These are phyloP conservation scores for Tetragnatha montana DNA, from an alignment of 2,888 invertebrate genomes.

Conservation along the genomic window DNA sequence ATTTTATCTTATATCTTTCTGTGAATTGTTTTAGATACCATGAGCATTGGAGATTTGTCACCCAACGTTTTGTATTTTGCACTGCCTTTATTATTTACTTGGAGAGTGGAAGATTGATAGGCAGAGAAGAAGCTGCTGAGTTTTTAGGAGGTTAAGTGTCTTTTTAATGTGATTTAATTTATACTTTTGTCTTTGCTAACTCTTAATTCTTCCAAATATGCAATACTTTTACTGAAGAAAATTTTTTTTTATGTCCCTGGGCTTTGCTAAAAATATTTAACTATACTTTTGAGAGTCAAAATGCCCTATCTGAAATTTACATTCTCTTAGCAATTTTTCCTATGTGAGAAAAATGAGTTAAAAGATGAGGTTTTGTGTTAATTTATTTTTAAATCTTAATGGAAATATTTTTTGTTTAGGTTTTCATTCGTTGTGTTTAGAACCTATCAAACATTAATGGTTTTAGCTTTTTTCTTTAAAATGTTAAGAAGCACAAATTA, in stretches of 20 bases:
- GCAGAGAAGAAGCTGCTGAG: conserved; percentile 85
- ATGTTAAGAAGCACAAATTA: too few relatives aligned
- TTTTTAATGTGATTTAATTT: background rate
- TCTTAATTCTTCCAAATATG: conserved; percentile 3
- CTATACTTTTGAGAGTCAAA: background rate
- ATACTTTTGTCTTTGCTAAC: background rate
- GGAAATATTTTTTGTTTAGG: too few relatives aligned
- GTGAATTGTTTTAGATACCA: conserved; percentile 80
- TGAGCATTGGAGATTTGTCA: conserved; percentile 90
- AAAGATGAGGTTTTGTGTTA: too few relatives aligned
- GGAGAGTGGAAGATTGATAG: conserved; percentile 85
- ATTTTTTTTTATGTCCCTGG: background rate
- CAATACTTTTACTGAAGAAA: background rate
- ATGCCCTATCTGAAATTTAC: background rate
- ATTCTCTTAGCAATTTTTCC: background rate
- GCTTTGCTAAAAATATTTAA: background rate
- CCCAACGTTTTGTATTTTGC: conserved; percentile 87
- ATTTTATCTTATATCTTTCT: background rate
- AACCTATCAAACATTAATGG: too few relatives aligned
- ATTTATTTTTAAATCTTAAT: too few relatives aligned
- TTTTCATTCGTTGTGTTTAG: too few relatives aligned
- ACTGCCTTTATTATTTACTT: conserved; percentile 87
- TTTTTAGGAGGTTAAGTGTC: conserved; percentile 84
- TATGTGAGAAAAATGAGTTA: too few relatives aligned
- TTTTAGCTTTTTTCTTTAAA: too few relatives aligned